Base-by-base conservation (phyloP, 2,797 vertebrate genomes). In the Iguana delicatissima region DNA sequence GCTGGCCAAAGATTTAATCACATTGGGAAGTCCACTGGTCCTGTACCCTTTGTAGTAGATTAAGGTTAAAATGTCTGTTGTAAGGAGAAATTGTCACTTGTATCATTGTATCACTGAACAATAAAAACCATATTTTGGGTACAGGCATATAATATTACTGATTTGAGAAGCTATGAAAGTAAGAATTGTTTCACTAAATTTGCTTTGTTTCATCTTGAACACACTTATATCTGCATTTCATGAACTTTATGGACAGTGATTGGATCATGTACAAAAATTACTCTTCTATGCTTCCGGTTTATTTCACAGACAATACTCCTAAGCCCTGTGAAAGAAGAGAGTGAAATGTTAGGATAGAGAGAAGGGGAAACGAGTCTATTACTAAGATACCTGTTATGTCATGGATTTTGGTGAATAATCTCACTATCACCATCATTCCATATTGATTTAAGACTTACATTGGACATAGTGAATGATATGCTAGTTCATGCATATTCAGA, bases 221-320 rank as follows among this genome's bases (percentile, higher is more conserved):
- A 38, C 22, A 26, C 14, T 74, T 59, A 87, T 91, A 92, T 86
- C 88, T 89, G 46, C 24, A 83, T 16, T 86, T 76, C 57, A 74
- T 38, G 12, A 52, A 29, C 52, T 38, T 57, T 32, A 9, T 77
- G 52, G 1, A 59, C 20, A 90, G 91, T 94, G 89, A 90, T 89
- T 90, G 89, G 29, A 87, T 81, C n/a, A 69, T 3, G 18, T 91
- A 85, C 84, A 88, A 93, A 94, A 86, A 79, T 4, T 85, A 88
- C 3, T 0, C 0, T 91, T 86, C 16, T 18, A 20, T 59, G 57
- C 57, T 59, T 20, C 52, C 55, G 32, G 4, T 0, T 93, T 86
- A 76, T 91, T 87, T 89, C 82, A 52, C 64, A 52, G 29, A 29
- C 72, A 64, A 50, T n/a, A 55, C 32, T 80, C 29, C 29, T 52